Evolutionary conservation across 1,140 invertebrate genomes (phyloP).

Genomic region (Liolophura sinensis): DNA sequence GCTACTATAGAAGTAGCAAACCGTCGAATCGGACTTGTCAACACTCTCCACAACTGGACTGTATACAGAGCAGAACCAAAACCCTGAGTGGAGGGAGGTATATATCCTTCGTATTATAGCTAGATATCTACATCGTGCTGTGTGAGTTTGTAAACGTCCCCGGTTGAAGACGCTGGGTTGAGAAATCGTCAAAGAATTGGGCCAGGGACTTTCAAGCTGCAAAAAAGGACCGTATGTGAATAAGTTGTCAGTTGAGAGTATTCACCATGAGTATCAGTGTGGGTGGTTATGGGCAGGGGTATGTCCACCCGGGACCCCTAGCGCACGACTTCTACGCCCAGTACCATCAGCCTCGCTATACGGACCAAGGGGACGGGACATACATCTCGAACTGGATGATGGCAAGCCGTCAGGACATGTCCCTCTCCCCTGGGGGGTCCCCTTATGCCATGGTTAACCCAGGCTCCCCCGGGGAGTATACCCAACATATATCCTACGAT

Average conservation of each 20-base stretch:
- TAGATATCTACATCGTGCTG: no score
- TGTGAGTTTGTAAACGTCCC: no score
- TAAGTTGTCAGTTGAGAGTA: neutral
- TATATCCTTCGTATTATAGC: no score
- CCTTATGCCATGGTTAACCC: constrained; percentile 6
- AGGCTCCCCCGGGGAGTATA: constrained; percentile 14
- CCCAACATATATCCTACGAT: constrained; percentile 16
- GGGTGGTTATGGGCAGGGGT: constrained; percentile 29
- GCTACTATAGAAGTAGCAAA: no score
- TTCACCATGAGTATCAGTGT: constrained; percentile 33
- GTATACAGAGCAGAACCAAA: no score
- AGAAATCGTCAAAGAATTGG: no score
- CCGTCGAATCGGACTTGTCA: no score
- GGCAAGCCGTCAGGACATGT: constrained; percentile 5
- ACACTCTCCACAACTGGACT: no score
- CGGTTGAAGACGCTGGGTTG: no score
- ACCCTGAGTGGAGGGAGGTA: no score
- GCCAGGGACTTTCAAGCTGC: no score
- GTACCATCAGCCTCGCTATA: constrained; percentile 15
- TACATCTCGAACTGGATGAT: constrained; percentile 38
- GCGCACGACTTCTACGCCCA: constrained; percentile 20
- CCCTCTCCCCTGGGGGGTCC: neutral
- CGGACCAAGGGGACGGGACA: constrained; percentile 8
- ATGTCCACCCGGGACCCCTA: constrained; percentile 23
- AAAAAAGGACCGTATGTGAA: neutral